Base-by-base conservation (phyloP, 2,797 vertebrate species). In the Rhinogobio ventralis region DNA sequence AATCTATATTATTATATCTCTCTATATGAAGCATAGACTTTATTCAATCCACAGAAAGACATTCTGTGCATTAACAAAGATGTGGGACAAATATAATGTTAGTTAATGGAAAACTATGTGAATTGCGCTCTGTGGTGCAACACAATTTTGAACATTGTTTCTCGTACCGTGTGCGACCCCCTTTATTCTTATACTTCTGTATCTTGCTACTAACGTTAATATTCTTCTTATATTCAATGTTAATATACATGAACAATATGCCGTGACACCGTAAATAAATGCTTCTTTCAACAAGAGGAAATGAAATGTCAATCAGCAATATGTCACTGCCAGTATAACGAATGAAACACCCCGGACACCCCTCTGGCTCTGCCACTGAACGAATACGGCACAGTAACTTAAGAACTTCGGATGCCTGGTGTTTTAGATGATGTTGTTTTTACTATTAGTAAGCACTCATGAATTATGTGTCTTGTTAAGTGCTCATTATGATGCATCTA, bases 381-480 rank as follows among this genome's bases (percentile, higher is more conserved):
- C 20, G 5, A n/a, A 0, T 19, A 51, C 51, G 19, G 7, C n/a
- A 62, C 49, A 20, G 68, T 33, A 5, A 49, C 66, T 46, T 73
- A 51, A 66, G 49, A 53, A 30, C 42, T 11, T 79, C 17, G 42
- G 53, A 53, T 68, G 30, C 69, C 57, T 72, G 67, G 33, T 71
- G 20, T 86, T 83, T 74, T 53, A 30, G 51, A 73, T 53, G 20
- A 7, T 69, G 69, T 75, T 71, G 76, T 73, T 83, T 83, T 78
- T 71, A 42, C 69, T 49, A 71, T 86, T 64, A 85, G 74, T 73
- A 82, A 80, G 67, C 45, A 57, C 25, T 82, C 45, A 36, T 86
- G 49, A 85, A 85, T 85, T 33, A 85, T 77, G 30, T 85, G 68
- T 67, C 68, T 67, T 28, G 72, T 84, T 79, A 84, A 83, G 46